Percentiles rank a stretch among this genome's conserved stretches.
Conservation (phyloP, 1,140 invertebrate genomes). For the Goniozus legneri region DNA sequence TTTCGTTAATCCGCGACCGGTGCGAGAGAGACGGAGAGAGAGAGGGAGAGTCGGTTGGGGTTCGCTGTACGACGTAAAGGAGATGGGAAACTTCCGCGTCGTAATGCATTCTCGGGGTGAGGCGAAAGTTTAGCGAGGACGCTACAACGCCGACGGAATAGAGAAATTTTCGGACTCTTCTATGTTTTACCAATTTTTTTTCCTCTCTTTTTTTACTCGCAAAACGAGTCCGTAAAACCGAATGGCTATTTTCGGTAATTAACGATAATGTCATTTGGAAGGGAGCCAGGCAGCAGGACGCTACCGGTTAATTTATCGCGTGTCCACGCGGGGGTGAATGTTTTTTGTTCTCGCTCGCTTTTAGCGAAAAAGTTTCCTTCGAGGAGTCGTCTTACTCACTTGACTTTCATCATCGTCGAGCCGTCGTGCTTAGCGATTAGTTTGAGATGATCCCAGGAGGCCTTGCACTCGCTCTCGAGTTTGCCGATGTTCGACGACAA, state of each 20-base stretch:
- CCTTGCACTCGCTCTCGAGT: constrained; percentile 93
- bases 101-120: too few species aligned
- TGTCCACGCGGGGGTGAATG: constrained; percentile 17
- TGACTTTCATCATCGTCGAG: constrained; percentile 82
- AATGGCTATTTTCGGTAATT: constrained; percentile 42
- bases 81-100: constrained; percentile 25
- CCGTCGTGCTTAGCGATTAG: constrained; percentile 94
- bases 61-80: constrained; percentile 6
- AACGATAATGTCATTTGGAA: constrained; percentile 40
- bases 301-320: constrained; percentile 33
- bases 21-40: constrained; percentile 12
- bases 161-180: too few species aligned
- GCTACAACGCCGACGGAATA: too few species aligned
- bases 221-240: too few species aligned
- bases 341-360: constrained; percentile 26
- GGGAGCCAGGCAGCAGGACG: constrained; percentile 36
- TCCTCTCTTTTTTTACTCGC: too few species aligned
- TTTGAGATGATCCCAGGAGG: constrained; percentile 96
- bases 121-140: too few species aligned
- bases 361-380: constrained; percentile 11
- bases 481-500: constrained; percentile 80
- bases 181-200: too few species aligned
- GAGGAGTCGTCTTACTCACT: constrained; percentile 54
- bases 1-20: neutral
- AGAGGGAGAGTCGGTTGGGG: constrained; percentile 18